Conservation (phyloP, 2,113 vertebrate genomes). For the Saimiri boliviensis region DNA sequence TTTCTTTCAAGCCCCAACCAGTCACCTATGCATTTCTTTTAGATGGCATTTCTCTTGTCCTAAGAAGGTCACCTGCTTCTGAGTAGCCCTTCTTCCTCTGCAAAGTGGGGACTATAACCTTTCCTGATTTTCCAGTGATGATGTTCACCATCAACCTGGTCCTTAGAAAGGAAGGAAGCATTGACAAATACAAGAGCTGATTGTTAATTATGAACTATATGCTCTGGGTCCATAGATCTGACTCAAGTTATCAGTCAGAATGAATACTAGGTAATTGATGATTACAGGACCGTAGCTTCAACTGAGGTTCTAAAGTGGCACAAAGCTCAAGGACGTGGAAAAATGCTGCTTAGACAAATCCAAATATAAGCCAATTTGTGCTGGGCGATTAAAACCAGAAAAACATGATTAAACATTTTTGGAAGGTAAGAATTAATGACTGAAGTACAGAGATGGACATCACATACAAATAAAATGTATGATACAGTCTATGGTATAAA, state of each 20-base stretch:
- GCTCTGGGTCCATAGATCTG: not conserved
- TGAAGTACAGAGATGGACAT: not conserved
- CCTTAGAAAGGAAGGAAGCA: not conserved
- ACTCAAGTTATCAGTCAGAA: constrained; percentile 7
- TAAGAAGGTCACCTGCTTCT: not conserved
- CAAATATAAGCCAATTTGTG: not conserved
- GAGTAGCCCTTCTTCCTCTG: not conserved
- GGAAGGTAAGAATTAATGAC: not conserved
- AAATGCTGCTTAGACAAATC: not conserved
- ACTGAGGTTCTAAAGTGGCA: not conserved
- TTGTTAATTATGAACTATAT: constrained; percentile 7
- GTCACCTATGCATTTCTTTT: not conserved
- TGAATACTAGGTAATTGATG: not conserved
- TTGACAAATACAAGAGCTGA: not conserved
- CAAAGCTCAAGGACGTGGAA: not conserved
- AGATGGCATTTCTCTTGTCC: not conserved
- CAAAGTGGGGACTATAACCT: not conserved
- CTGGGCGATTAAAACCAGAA: not conserved
- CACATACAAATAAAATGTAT: not conserved
- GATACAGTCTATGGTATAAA: not conserved
- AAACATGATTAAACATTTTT: not conserved
- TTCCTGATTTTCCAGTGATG: not conserved
- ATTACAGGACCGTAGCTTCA: not conserved
- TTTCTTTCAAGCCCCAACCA: not conserved
- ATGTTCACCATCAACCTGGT: not conserved